Base-by-base conservation (phyloP, 2,888 invertebrate genomes). In the Heliconius sara region DNA sequence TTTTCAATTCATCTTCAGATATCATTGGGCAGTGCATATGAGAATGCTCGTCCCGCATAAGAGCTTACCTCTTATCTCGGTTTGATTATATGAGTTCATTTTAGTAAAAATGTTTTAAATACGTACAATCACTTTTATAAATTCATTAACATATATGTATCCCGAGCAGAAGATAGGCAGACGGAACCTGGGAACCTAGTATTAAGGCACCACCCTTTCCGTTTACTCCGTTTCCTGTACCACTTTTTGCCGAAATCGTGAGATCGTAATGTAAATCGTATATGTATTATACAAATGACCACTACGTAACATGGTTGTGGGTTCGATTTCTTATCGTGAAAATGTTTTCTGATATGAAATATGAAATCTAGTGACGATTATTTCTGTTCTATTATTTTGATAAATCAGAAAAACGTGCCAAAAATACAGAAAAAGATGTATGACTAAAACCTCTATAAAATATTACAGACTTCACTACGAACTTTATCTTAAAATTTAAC, bases 1-100 rank as follows among this genome's bases (percentile, higher is more conserved):
- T 73, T 73, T 60, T 73, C 34, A 73, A 13, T 73, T 73, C 73
- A 39, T 73, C 60, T 73, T 60, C 60, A 60, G 72, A 52, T 52
- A 72, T 72, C 19, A 22, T 52, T 52, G 34, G 57, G n/a, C 34
- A 73, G 34, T 73, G 72, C 60, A 73, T 73, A 73, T 34, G 60
- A 34, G 34, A 34, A 60, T 60, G 60, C 60, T 73, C 34, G 16
- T 60, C 60, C 60, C 60, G 60, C 73, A 73, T 60, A 73, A 73
- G 60, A 60, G 60, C 73, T 30, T 16, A n/a, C n/a, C 60, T 34
- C 57, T 57, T 73, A 73, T 73, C 57, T 73, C 57, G 34, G 12
- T 57, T n/a, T 60, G n/a, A 73, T 60, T 34, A 10, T 57, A 34
- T 30, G 30, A 70, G 43, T 70, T 39, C 25, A 70, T 70, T 70